Base-by-base conservation (phyloP, 2,113 vertebrate genomes). In the Eonycteris spelaea region DNA sequence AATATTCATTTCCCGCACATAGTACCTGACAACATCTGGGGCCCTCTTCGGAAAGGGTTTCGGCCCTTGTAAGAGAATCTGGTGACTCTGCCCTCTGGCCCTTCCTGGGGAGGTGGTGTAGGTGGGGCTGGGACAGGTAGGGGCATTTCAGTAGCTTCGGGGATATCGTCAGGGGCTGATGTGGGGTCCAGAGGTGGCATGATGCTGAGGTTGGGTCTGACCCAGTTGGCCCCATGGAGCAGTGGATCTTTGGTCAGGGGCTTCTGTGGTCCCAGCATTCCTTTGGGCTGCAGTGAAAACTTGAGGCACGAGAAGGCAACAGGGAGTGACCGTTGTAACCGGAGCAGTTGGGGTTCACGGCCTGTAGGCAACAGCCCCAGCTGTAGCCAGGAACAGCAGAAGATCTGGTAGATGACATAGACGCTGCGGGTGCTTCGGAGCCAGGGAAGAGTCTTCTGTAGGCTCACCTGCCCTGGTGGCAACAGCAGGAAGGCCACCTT, bases 391-490 rank as follows among this genome's bases (percentile, higher is more conserved):
- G 98, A 90, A 80, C 98, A 97, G 96, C 94, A 98, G 97, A 98
- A 98, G 85, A 98, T 97, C 92, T 98, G 97, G 77, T 98, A 97
- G 93, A 98, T 96, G 74, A 98, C 85, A 35, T 98, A 98, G 95
- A 98, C 82, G 92, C 98, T 98, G 59, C 93, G 97, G 53, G 96
- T 97, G n/a, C 96, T 93, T 73, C 96, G 96, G 84, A 98, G 96
- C 98, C 98, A 98, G 57, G 98, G 97, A 82, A 98, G 96, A 74
- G 93, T 95, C 38, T 97, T 96, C 67, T 96, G 97, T 79, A 98
- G 96, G 89, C 90, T 80, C 92, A 98, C 94, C 74, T 96, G 95
- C 8, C 97, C 97, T n/a, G 97, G 95, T 30, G 96, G 97, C 87
- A 98, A 97, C 61, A 97, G 57, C 71, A 98, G 95, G 61, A 98